Percentiles rank a stretch among this genome's conserved stretches.
Conservation (phyloP, 1,140 invertebrate genomes). For the Pseudomyrmex sp. region DNA sequence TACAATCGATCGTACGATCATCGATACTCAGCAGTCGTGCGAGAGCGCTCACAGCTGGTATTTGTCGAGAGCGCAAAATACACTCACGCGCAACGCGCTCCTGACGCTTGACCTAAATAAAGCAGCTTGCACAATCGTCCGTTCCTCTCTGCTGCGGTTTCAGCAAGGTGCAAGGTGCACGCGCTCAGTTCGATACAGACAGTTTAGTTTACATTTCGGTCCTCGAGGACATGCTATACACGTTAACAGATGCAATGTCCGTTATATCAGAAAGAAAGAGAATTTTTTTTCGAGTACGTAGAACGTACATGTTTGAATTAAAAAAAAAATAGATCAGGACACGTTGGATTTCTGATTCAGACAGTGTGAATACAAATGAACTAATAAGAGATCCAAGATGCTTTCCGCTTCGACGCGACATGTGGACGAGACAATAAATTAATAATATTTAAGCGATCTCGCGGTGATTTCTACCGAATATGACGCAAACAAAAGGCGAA, state of each 20-base stretch:
- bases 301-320: background rate
- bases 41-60: constrained; percentile 58
- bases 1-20: constrained; percentile 47
- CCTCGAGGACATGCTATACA: constrained; percentile 10
- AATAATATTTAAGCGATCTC: constrained; percentile 48
- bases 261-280: background rate
- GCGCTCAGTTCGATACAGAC: constrained; percentile 26
- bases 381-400: background rate
- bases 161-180: constrained; percentile 36
- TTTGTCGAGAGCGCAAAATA: constrained; percentile 71
- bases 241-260: constrained; percentile 26
- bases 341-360: background rate
- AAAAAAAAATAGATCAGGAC: background rate
- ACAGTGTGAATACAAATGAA: constrained; percentile 5
- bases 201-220: constrained; percentile 40
- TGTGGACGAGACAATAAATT: constrained; percentile 60
- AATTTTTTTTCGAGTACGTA: background rate
- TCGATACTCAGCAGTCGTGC: constrained; percentile 4
- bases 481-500: constrained; percentile 50
- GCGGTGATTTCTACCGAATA: constrained; percentile 9
- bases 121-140: constrained; percentile 65
- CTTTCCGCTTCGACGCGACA: constrained; percentile 11
- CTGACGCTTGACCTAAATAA: constrained; percentile 77
- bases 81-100: constrained; percentile 60
- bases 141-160: constrained; percentile 34